Percentiles rank a stretch among this genome's conserved stretches.
phyloP scores from a whole-genome alignment of 2,113 vertebrate genomes.

The Poeciliopsis prolifica region DNA sequence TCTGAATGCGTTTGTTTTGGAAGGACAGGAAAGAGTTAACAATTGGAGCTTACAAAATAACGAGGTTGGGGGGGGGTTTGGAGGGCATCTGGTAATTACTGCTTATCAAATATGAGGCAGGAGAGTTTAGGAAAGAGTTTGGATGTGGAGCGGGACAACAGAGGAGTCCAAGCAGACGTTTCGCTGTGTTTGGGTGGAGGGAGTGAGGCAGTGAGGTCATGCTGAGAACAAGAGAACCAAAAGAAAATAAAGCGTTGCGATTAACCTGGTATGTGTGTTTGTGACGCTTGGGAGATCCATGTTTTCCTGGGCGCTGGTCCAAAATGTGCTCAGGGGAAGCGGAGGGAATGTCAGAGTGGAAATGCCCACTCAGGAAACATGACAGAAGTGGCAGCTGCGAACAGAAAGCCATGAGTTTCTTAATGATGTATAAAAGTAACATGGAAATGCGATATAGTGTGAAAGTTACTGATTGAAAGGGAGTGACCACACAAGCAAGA shows the following conservation, averaged over 20 bases:
- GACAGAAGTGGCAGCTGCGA: slow-evolving; percentile 25
- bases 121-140: slow-evolving; percentile 55
- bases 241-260: slow-evolving; percentile 51
- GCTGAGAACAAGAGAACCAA: slow-evolving; percentile 35
- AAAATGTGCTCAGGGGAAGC: slow-evolving; percentile 26
- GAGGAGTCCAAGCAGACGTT: slow-evolving; percentile 19
- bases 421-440: slow-evolving; percentile 34
- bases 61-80: slow-evolving; percentile 40
- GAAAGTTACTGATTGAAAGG: slow-evolving; percentile 20
- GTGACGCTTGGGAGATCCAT: slow-evolving; percentile 39
- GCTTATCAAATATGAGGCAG: slow-evolving; percentile 63
- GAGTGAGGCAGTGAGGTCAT: slow-evolving; percentile 68
- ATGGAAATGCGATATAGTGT: slow-evolving; percentile 24
- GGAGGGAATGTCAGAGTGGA: slow-evolving; percentile 13
- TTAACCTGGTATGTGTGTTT: slow-evolving; percentile 65
- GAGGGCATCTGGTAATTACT: slow-evolving; percentile 54
- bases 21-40: slow-evolving; percentile 77
- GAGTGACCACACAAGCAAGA: slow-evolving; percentile 10
- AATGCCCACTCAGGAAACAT: slow-evolving; percentile 50
- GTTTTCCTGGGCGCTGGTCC: slow-evolving; percentile 46
- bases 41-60: slow-evolving; percentile 65
- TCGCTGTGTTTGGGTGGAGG: slow-evolving; percentile 60
- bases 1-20: slow-evolving; percentile 46
- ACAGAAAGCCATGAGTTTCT: slow-evolving; percentile 16
- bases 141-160: slow-evolving; percentile 43